phyloP scores from a whole-genome alignment of 2,888 invertebrate species.

The Melitaea athalia region DNA sequence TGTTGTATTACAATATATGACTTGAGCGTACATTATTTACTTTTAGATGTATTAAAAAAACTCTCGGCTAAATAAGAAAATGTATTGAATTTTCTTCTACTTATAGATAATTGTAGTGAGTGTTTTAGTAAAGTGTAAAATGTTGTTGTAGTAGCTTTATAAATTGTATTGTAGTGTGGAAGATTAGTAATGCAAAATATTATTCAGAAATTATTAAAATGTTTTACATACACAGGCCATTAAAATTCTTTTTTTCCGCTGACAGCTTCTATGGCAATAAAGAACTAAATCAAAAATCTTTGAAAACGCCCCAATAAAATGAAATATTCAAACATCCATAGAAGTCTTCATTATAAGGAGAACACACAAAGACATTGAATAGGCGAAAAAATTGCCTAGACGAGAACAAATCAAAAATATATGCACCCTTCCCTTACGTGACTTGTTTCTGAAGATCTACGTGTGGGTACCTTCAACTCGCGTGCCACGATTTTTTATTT shows the following conservation, averaged over 20 bases:
- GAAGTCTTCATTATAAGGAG: conserved; percentile 39
- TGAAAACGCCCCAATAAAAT: not conserved
- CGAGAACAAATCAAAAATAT: conserved; percentile 81
- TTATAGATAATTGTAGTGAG: too few relatives aligned
- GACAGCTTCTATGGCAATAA: not conserved
- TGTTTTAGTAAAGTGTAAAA: too few relatives aligned
- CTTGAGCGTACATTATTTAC: conserved; percentile 20
- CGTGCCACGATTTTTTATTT: conserved; percentile 80
- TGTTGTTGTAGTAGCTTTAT: too few relatives aligned
- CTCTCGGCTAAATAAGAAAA: too few relatives aligned
- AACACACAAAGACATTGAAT: conserved; percentile 46
- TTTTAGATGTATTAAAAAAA: not conserved
- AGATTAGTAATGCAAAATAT: too few relatives aligned
- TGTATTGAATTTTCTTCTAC: too few relatives aligned
- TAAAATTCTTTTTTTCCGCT: not conserved
- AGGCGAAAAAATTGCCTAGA: conserved; percentile 70
- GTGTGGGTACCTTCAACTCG: conserved; percentile 60
- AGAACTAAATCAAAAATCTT: not conserved
- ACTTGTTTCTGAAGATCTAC: conserved; percentile 69
- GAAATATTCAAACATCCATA: conserved; percentile 36
- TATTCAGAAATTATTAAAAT: too few relatives aligned
- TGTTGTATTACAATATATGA: conserved; percentile 14
- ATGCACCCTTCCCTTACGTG: conserved; percentile 81
- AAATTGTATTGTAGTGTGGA: too few relatives aligned
- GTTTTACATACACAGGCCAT: too few relatives aligned